Percentiles rank a stretch among this genome's conserved stretches.
phyloP scores from a whole-genome alignment of 2,888 invertebrate species.

The Oligia fasciuncula region DNA sequence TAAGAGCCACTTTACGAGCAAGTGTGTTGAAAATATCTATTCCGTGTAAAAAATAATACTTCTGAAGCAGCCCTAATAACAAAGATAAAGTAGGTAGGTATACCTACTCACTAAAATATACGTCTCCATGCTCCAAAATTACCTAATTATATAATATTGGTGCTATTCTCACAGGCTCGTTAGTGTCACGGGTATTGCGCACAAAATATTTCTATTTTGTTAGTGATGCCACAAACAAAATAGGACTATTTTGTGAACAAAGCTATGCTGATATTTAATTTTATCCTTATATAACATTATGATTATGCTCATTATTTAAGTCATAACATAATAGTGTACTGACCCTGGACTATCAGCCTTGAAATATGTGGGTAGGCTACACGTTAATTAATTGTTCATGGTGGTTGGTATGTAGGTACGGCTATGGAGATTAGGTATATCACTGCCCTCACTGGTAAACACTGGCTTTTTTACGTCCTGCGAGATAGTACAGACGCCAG shows the following conservation, averaged over 20 bases:
- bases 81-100: background rate
- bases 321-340: conserved; percentile 29
- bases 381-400: background rate
- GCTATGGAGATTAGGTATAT: conserved; percentile 12
- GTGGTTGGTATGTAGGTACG: background rate
- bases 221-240: too few species aligned
- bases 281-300: conserved; percentile 13
- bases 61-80: background rate
- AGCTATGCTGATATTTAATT: background rate
- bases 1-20: too few species aligned
- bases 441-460: background rate
- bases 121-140: background rate
- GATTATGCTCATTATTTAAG: conserved; percentile 26
- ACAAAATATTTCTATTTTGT: background rate
- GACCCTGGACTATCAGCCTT: conserved; percentile 1
- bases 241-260: background rate
- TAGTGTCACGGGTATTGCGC: conserved; percentile 1
- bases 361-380: background rate
- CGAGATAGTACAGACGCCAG: too few species aligned
- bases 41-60: too few species aligned
- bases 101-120: background rate
- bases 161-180: background rate
- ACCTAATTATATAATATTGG: background rate
- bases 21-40: too few species aligned
- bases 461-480: background rate